A percentile compares a stretch with the other conserved stretches of the same genome.
These are phyloP conservation scores for Lingula anatina DNA, from an alignment of 2,888 invertebrate genomes.

Conservation along the genomic window DNA sequence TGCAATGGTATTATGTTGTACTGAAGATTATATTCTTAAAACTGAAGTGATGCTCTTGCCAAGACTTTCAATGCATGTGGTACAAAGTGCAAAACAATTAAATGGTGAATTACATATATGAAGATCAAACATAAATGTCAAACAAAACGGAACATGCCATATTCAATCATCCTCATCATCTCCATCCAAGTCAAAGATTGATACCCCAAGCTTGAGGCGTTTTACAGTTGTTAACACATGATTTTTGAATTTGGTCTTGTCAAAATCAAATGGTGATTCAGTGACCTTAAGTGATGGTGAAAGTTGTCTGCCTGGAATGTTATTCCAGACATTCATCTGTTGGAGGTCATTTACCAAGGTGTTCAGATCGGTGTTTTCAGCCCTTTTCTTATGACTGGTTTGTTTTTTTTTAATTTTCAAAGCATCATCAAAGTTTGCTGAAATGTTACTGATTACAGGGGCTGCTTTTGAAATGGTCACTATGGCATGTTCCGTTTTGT, in stretches of 20 bases:
- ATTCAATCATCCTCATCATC: too few species aligned
- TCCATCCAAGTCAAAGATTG: too few species aligned
- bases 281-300: too few species aligned
- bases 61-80: not conserved
- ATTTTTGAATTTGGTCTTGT: too few species aligned
- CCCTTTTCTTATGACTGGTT: conserved; percentile 2
- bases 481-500: conserved; percentile 4
- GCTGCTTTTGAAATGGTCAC: conserved; percentile 1
- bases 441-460: not conserved
- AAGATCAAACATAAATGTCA: not conserved
- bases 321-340: not conserved
- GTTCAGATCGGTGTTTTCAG: not conserved
- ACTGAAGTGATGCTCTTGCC: not conserved
- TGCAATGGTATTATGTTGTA: conserved; percentile 7
- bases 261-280: too few species aligned
- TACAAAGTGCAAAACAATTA: conserved; percentile 1
- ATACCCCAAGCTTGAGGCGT: too few species aligned
- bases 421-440: not conserved
- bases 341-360: not conserved
- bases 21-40: conserved; percentile 4
- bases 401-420: not conserved
- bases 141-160: conserved; percentile 4
- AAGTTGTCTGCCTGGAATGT: not conserved
- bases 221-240: too few species aligned
- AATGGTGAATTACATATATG: not conserved